Evolutionary conservation across 1,140 invertebrate genomes (phyloP), one percentile per base, ranked within the genome.

Genomic region (Diprion similis): DNA sequence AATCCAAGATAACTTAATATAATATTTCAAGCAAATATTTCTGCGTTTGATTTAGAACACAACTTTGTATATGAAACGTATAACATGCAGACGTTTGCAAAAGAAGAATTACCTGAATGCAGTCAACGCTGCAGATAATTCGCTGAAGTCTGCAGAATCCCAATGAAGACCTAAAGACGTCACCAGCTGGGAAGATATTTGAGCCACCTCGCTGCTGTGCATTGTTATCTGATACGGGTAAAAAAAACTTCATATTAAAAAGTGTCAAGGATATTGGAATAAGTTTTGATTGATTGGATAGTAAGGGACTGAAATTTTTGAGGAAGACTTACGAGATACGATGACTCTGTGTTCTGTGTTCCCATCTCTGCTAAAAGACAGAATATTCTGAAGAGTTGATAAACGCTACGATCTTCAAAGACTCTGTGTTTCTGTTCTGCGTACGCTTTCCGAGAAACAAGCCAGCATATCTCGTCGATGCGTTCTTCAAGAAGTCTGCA

Each of bases 341-440:
- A 79, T 45, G 73, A 68, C 73, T 81, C 81, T 19, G 77, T 76
- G n/a, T 78, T 66, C 71, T 91, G 89, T 8, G 89, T 85, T 18
- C 91, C 88, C 67, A 94, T 86, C 81, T 95, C 94, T 1, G 90
- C 93, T 1, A 95, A 85, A 6, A 95, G 88, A 79, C 94, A 95
- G 84, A 94, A 95, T 75, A 95, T 92, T 77, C 93, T 88, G 84
- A 95, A 95, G 68, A 96, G 86, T 80, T 94, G 91, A 81, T 93
- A 95, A 4, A 94, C 89, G 65, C 91, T 92, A 37, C 91, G 88
- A 75, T 93, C 91, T 18, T 88, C 84, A 73, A 94, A 91, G 10
- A 92, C 81, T 1, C 89, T 86, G 77, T 91, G 88, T 64, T 91
- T 89, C 73, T 91, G 84, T 2, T 88, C 80, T 9, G 92, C 77